phyloP scores from a whole-genome alignment of 2,113 vertebrate species.

The Hippoglossus stenolepis region DNA sequence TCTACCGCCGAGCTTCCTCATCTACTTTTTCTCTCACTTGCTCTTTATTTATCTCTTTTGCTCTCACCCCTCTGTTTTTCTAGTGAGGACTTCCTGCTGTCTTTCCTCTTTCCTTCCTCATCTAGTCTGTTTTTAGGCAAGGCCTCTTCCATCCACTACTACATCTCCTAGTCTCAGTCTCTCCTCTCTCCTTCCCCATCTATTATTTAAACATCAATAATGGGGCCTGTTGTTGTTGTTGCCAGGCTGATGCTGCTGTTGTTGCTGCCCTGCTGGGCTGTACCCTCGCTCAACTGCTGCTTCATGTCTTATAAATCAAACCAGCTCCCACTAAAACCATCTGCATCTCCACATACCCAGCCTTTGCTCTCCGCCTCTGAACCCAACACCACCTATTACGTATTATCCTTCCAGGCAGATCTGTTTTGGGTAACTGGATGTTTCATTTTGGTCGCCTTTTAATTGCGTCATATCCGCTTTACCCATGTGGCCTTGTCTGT shows the following conservation, averaged over 20 bases:
- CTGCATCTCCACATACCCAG: constrained; percentile 37
- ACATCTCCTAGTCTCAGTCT: constrained; percentile 26
- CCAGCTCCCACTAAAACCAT: constrained; percentile 37
- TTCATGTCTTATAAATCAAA: constrained; percentile 57
- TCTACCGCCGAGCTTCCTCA: constrained; percentile 8
- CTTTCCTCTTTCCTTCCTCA: constrained; percentile 25
- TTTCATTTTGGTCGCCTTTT: too few species aligned
- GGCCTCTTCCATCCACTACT: constrained; percentile 13
- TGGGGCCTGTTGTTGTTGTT: constrained; percentile 59
- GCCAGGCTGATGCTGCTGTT: constrained; percentile 57
- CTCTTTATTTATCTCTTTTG: not conserved
- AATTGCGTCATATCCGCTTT: too few species aligned
- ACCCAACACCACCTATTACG: not conserved
- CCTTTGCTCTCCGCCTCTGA: constrained; percentile 25
- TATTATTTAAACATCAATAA: constrained; percentile 76
- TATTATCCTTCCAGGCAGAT: constrained; percentile 7
- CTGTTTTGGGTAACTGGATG: too few species aligned
- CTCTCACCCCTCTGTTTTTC: constrained; percentile 11
- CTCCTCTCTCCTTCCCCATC: constrained; percentile 46
- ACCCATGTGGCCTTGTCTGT: too few species aligned
- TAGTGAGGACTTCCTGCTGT: not conserved
- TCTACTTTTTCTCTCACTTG: not conserved
- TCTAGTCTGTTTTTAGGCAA: constrained; percentile 29
- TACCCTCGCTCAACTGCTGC: constrained; percentile 45
- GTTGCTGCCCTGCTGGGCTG: constrained; percentile 43